These are phyloP conservation scores for Dorcus parallelipipedus DNA, from an alignment of 2,888 invertebrate species.

Conservation along the genomic window DNA sequence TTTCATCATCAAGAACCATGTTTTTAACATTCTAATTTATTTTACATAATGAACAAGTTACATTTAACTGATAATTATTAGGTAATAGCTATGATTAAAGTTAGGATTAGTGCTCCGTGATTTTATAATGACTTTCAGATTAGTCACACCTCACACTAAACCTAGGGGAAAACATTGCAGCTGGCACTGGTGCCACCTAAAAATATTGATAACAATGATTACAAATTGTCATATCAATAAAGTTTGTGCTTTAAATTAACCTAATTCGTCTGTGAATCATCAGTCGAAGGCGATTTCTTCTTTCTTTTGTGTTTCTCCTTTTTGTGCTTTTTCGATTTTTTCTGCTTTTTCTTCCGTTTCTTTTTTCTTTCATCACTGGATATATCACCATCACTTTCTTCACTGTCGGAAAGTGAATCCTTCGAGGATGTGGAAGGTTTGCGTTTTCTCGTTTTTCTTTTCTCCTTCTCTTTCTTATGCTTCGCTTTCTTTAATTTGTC, in stretches of 20 bases:
- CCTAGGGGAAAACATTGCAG: neutral
- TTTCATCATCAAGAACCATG: constrained; percentile 44
- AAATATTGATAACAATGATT: too few relatives aligned
- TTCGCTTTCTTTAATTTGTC: constrained; percentile 66
- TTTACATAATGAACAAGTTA: too few relatives aligned
- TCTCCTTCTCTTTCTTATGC: constrained; percentile 58
- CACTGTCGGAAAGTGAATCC: constrained; percentile 29
- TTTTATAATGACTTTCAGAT: too few relatives aligned
- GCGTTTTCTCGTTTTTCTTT: constrained; percentile 43
- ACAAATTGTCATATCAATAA: too few relatives aligned
- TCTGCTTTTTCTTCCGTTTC: constrained; percentile 30
- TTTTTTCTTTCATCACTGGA: constrained; percentile 26
- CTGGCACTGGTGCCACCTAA: neutral
- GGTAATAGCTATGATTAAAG: neutral
- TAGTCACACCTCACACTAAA: too few relatives aligned
- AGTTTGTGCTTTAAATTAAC: neutral
- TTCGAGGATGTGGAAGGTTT: constrained; percentile 41
- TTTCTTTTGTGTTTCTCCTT: constrained; percentile 46
- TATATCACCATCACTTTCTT: constrained; percentile 37
- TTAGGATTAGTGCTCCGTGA: too few relatives aligned
- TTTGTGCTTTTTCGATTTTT: constrained; percentile 36
- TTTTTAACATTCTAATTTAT: neutral
- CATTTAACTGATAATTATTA: neutral
- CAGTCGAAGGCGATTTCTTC: constrained; percentile 34
- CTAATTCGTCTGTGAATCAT: constrained; percentile 13